These are phyloP conservation scores for Nemopilema nomurai DNA, from an alignment of 30 jellyfish, hydroid and myxozoan genomes.

Conservation along the genomic window DNA sequence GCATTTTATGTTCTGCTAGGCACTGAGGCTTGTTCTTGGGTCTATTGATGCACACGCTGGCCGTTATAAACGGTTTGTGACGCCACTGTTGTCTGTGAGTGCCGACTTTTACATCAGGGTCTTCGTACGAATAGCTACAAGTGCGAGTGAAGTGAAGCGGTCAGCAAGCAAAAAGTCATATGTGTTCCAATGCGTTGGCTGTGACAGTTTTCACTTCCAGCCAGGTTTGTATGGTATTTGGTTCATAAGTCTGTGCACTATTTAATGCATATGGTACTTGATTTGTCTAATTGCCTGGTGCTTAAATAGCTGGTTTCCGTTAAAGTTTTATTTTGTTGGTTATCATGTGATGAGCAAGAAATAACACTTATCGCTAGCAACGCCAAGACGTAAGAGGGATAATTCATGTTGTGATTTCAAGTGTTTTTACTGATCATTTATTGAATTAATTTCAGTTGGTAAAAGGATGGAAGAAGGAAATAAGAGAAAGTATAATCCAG, in stretches of 20 bases:
- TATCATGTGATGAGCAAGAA: no score
- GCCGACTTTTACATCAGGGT: constrained; percentile 92
- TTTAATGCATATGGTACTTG: no score
- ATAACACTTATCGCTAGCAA: no score
- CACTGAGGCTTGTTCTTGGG: constrained; percentile 81
- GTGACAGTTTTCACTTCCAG: constrained; percentile 94
- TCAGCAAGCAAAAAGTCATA: constrained; percentile 88
- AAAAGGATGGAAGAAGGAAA: constrained; percentile 85
- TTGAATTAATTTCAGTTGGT: constrained; percentile 65
- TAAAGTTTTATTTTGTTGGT: not conserved
- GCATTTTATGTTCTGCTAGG: constrained; percentile 48
- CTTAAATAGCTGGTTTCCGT: no score
- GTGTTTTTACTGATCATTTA: not conserved
- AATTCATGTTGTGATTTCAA: not conserved
- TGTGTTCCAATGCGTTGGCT: constrained; percentile 88
- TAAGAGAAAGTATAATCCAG: constrained; percentile 86
- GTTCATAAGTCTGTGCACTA: constrained; percentile 58
- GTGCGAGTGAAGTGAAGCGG: constrained; percentile 94
- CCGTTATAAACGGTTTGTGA: constrained; percentile 86
- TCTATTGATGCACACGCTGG: constrained; percentile 92
- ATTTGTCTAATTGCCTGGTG: no score
- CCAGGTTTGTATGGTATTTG: constrained; percentile 90
- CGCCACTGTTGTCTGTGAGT: constrained; percentile 91
- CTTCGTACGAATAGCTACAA: constrained; percentile 81
- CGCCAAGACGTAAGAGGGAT: not conserved